These are phyloP conservation scores for Subanguina moxae DNA, from an alignment of 1,140 invertebrate genomes.

Conservation along the genomic window DNA sequence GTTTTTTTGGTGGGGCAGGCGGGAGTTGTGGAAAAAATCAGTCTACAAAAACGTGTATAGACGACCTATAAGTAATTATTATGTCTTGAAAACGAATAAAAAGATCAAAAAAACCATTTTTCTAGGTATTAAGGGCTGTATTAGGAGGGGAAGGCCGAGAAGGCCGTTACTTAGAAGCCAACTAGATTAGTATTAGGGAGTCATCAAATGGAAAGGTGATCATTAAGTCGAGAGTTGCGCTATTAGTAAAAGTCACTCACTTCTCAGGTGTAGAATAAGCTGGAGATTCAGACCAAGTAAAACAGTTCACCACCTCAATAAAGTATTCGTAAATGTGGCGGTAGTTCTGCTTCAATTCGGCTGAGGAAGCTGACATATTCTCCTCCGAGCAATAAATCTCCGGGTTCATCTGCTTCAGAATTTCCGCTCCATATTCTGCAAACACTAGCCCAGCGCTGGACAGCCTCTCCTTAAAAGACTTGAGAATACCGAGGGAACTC, in stretches of 20 bases:
- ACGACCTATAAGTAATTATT: too few relatives aligned
- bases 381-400: neutral
- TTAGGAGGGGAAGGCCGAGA: too few relatives aligned
- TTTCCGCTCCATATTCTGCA: constrained; percentile 12
- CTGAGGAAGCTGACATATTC: neutral
- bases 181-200: too few relatives aligned
- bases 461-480: constrained; percentile 13
- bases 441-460: constrained; percentile 27
- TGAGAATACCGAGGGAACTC: neutral
- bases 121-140: too few relatives aligned
- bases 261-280: constrained; percentile 24
- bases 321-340: constrained; percentile 26
- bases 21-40: too few relatives aligned
- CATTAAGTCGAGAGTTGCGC: too few relatives aligned
- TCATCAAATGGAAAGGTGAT: too few relatives aligned
- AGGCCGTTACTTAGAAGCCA: too few relatives aligned
- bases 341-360: constrained; percentile 5
- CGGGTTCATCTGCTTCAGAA: constrained; percentile 7
- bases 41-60: too few relatives aligned
- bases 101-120: too few relatives aligned
- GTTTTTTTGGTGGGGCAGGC: too few relatives aligned
- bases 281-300: constrained; percentile 3
- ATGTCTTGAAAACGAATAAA: too few relatives aligned
- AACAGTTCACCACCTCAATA: constrained; percentile 25
- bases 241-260: constrained; percentile 12